Conservation (phyloP, 2,113 vertebrate species). For the Perccottus glenii region DNA sequence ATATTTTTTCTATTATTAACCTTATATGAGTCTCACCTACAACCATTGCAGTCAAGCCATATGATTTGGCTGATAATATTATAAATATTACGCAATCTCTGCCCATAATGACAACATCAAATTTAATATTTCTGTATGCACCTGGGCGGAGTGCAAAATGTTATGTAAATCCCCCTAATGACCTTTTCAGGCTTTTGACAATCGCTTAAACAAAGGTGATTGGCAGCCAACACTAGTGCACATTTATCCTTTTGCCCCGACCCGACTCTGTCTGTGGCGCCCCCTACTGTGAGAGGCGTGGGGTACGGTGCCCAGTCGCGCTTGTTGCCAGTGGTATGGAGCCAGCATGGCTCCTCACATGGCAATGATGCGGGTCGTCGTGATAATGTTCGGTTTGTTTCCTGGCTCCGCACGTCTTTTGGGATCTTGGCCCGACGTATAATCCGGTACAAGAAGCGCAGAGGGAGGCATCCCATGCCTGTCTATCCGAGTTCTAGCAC, state of each 20-base stretch:
- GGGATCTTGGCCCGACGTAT: slow-evolving; percentile 68
- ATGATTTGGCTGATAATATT: background rate
- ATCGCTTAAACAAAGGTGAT: slow-evolving; percentile 78
- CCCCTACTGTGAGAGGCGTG: slow-evolving; percentile 83
- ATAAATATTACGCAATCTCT: slow-evolving; percentile 5
- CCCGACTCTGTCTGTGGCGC: slow-evolving; percentile 75
- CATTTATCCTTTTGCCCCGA: slow-evolving; percentile 77
- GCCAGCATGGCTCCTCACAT: slow-evolving; percentile 78
- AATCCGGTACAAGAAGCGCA: slow-evolving; percentile 78
- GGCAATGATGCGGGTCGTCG: slow-evolving; percentile 69
- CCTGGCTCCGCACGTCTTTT: slow-evolving; percentile 69
- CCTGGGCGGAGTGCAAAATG: slow-evolving; percentile 73
- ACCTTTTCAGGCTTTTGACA: slow-evolving; percentile 77
- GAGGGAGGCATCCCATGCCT: slow-evolving; percentile 78
- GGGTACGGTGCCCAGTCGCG: slow-evolving; percentile 80
- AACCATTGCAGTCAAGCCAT: background rate
- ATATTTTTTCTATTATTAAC: background rate
- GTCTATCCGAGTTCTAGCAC: slow-evolving; percentile 72
- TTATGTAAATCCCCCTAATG: slow-evolving; percentile 82
- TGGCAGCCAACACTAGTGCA: slow-evolving; percentile 79
- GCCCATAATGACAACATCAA: slow-evolving; percentile 46
- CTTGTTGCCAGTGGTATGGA: slow-evolving; percentile 71
- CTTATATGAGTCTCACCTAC: background rate
- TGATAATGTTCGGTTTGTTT: slow-evolving; percentile 82
- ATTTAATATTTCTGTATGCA: slow-evolving; percentile 58